phyloP scores from a whole-genome alignment of 1,140 invertebrate species.

The Cherax quadricarinatus region DNA sequence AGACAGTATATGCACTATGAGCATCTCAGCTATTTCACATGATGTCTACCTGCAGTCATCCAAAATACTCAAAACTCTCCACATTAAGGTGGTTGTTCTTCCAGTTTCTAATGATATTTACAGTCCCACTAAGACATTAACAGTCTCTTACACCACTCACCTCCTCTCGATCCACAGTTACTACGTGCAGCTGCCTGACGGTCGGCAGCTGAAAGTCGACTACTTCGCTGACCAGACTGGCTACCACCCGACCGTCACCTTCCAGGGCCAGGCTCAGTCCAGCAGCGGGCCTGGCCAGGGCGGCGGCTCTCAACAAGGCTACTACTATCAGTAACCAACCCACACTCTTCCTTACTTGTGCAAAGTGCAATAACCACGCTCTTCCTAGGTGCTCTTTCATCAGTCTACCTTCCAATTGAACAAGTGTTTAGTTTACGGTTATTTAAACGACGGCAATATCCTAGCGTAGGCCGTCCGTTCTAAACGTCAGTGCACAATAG shows the following conservation, averaged over 20 bases:
- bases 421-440: too few relatives aligned
- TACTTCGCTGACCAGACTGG: conserved; percentile 24
- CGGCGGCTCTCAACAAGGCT: background rate
- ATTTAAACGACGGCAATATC: too few relatives aligned
- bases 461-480: too few relatives aligned
- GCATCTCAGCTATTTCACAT: too few relatives aligned
- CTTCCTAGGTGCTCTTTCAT: too few relatives aligned
- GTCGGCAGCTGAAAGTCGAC: conserved; percentile 31
- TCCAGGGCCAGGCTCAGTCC: conserved; percentile 25
- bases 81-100: too few relatives aligned
- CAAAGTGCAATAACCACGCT: too few relatives aligned
- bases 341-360: background rate
- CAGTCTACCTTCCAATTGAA: too few relatives aligned
- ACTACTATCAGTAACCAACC: background rate
- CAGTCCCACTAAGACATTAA: background rate
- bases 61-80: too few relatives aligned
- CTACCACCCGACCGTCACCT: conserved; percentile 52
- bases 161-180: conserved; percentile 16
- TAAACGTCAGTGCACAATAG: too few relatives aligned
- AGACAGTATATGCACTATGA: background rate
- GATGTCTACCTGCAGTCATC: too few relatives aligned
- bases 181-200: conserved; percentile 41
- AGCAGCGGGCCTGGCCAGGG: background rate
- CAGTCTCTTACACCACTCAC: background rate
- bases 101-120: too few relatives aligned